phyloP scores from a whole-genome alignment of 2,113 vertebrate genomes.

The Danionella cerebrum region DNA sequence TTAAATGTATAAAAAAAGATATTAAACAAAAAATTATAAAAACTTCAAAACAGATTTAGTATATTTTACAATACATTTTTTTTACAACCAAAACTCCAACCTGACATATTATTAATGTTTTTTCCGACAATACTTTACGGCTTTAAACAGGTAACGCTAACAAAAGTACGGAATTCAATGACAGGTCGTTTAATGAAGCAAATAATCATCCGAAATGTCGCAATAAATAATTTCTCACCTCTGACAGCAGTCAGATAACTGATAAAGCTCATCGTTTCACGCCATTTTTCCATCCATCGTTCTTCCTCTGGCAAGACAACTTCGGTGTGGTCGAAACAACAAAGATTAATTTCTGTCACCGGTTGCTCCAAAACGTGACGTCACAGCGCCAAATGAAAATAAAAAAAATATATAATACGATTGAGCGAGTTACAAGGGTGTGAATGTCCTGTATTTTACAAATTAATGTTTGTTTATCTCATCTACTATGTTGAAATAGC shows the following conservation, averaged over 20 bases:
- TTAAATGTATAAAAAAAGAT: too few species aligned
- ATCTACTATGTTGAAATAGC: slow-evolving; percentile 17
- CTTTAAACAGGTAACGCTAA: too few species aligned
- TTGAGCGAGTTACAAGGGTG: not conserved
- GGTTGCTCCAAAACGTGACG: not conserved
- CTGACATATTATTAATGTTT: too few species aligned
- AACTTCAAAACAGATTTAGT: too few species aligned
- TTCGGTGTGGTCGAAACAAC: not conserved
- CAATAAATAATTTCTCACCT: slow-evolving; percentile 9
- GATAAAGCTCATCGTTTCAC: slow-evolving; percentile 25
- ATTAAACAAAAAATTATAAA: too few species aligned
- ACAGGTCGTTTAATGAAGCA: not conserved
- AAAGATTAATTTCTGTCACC: not conserved
- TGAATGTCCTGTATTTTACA: not conserved
- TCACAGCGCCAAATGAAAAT: not conserved
- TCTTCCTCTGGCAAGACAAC: slow-evolving; percentile 22
- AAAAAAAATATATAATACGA: not conserved
- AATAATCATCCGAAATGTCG: not conserved
- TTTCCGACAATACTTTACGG: too few species aligned
- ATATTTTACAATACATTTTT: too few species aligned
- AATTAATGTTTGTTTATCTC: slow-evolving; percentile 38
- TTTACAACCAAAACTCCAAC: too few species aligned
- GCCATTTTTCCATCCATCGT: slow-evolving; percentile 37
- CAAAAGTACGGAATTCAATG: not conserved
- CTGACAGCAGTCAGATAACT: not conserved